Conservation (phyloP, 2,797 vertebrate species). For the Hyperoplus lanceolatus region DNA sequence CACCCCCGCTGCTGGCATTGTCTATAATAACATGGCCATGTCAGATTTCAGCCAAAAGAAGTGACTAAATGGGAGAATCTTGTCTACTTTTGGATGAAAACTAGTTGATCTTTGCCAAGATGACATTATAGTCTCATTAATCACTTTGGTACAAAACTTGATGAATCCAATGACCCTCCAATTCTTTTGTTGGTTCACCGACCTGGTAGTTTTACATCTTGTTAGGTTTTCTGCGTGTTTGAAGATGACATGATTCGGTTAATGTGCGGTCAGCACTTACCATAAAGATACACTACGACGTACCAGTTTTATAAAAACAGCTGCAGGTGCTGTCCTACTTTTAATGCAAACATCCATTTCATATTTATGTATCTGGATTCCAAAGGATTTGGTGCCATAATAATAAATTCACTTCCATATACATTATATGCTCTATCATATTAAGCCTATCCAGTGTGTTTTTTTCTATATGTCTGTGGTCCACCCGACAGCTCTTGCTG, state of each 20-base stretch:
- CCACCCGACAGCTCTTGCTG: conserved; percentile 23
- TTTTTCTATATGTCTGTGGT: background rate
- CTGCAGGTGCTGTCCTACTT: background rate
- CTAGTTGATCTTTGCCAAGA: conserved; percentile 38
- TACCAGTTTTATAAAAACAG: conserved; percentile 8
- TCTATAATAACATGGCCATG: conserved; percentile 77
- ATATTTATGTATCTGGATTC: background rate
- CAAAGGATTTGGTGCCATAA: background rate
- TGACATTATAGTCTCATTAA: conserved; percentile 62
- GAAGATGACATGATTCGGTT: background rate
- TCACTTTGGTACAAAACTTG: conserved; percentile 37
- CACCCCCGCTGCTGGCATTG: conserved; percentile 74
- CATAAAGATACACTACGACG: no score
- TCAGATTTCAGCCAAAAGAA: conserved; percentile 72
- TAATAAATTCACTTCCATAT: background rate
- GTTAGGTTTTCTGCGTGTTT: conserved; percentile 11
- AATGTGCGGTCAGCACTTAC: background rate
- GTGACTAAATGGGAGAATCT: conserved; percentile 43
- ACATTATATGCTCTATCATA: background rate
- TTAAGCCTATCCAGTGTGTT: background rate
- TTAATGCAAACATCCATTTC: background rate
- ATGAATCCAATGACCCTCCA: conserved; percentile 10
- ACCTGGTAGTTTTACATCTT: conserved; percentile 34
- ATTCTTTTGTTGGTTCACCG: conserved; percentile 22
- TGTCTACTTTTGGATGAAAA: conserved; percentile 59